These are phyloP conservation scores for Acipenser ruthenus DNA, from an alignment of 2,797 vertebrate genomes.

Conservation along the genomic window DNA sequence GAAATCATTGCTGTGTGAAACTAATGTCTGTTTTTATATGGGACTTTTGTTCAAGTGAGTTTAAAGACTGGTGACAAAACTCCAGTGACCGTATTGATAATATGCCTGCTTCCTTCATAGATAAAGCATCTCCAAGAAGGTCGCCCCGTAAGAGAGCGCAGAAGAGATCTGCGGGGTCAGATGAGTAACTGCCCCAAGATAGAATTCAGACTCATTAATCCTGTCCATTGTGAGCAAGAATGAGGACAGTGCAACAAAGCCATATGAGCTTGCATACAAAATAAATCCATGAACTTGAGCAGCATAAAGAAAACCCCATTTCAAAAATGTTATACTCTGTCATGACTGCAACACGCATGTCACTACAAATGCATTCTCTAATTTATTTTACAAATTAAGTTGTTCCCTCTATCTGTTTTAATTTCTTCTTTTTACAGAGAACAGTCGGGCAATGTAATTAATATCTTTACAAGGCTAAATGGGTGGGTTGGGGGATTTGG, in stretches of 20 bases:
- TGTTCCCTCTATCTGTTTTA: background rate
- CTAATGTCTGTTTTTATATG: too few relatives aligned
- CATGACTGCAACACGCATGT: background rate
- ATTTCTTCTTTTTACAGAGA: background rate
- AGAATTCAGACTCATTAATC: background rate
- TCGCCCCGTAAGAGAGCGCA: conserved; percentile 89
- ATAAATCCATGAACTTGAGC: conserved; percentile 20
- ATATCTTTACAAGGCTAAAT: conserved; percentile 5
- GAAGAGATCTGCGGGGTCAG: conserved; percentile 90
- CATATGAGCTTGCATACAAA: conserved; percentile 35
- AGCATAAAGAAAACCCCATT: conserved; percentile 8
- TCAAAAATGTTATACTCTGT: conserved; percentile 22
- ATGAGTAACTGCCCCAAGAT: conserved; percentile 69
- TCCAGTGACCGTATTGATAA: background rate
- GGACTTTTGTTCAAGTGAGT: too few relatives aligned
- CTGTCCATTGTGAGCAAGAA: conserved; percentile 33
- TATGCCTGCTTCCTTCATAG: conserved; percentile 44
- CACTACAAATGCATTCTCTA: background rate
- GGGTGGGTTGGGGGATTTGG: background rate
- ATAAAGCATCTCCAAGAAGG: conserved; percentile 88
- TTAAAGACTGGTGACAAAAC: too few relatives aligned
- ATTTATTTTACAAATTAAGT: conserved; percentile 1
- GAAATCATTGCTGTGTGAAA: too few relatives aligned
- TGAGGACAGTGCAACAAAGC: conserved; percentile 54
- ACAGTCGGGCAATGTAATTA: background rate